phyloP scores from a whole-genome alignment of 2,797 vertebrate species.

The Falco rusticolus region DNA sequence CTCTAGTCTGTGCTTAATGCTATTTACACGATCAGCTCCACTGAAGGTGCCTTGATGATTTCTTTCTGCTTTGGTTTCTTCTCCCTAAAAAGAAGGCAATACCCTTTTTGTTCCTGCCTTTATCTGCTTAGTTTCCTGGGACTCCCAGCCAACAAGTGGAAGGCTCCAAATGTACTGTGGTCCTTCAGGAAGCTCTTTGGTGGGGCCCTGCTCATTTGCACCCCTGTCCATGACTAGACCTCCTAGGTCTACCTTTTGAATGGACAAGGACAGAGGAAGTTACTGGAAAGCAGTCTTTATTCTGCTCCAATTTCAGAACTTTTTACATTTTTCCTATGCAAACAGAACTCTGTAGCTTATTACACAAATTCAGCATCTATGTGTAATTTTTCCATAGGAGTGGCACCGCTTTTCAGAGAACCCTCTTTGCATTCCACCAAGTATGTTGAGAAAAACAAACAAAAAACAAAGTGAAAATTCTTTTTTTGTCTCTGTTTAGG shows the following conservation, averaged over 20 bases:
- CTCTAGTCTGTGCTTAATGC: background rate
- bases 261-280: background rate
- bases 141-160: background rate
- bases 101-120: background rate
- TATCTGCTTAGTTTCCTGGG: background rate
- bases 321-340: background rate
- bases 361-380: background rate
- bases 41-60: background rate
- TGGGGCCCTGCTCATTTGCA: background rate
- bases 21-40: background rate
- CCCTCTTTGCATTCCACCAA: background rate
- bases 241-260: background rate
- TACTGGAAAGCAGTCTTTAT: background rate
- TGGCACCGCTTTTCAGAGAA: background rate
- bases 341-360: background rate
- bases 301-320: background rate
- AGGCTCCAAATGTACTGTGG: background rate
- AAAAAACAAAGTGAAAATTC: conserved; percentile 47
- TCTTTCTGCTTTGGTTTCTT: conserved; percentile 6
- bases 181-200: background rate
- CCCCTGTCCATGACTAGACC: background rate
- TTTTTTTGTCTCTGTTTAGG: conserved; percentile 77
- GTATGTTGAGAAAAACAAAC: background rate
- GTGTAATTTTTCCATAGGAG: background rate
- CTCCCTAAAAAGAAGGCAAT: background rate